These are phyloP conservation scores for Chaenocephalus aceratus DNA, from an alignment of 2,113 vertebrate genomes.

Conservation along the genomic window DNA sequence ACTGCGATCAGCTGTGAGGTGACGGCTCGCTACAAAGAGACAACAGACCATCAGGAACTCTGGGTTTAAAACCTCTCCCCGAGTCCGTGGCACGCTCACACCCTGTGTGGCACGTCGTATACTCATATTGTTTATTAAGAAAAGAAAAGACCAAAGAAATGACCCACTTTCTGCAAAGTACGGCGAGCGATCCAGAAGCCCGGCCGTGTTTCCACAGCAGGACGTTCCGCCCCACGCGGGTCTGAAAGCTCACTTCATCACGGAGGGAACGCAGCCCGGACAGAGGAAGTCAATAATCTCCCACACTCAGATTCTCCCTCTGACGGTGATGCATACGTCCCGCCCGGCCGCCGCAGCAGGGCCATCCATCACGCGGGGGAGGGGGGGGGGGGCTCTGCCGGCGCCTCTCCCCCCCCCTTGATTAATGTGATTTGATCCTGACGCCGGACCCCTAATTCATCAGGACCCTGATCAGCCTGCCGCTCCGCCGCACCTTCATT, in stretches of 20 bases:
- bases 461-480: constrained; percentile 87
- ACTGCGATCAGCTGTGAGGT: no score
- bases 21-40: no score
- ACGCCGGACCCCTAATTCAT: constrained; percentile 89
- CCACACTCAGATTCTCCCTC: constrained; percentile 84
- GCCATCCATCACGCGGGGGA: constrained; percentile 83
- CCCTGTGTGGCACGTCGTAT: no score
- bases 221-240: no score
- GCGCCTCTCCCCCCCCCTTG: constrained; percentile 84
- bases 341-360: constrained; percentile 72
- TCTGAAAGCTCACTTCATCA: constrained; percentile 59
- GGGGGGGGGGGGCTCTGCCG: constrained; percentile 69
- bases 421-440: constrained; percentile 91
- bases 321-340: constrained; percentile 84
- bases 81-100: no score
- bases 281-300: constrained; percentile 78
- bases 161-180: no score
- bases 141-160: no score
- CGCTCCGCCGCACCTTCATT: constrained; percentile 90
- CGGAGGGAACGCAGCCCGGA: constrained; percentile 47
- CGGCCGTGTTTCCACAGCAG: no score
- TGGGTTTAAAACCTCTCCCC: no score
- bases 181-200: no score
- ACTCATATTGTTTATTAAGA: no score
- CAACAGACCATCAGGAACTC: no score